Percentiles rank a stretch among this genome's conserved stretches.
Conservation (phyloP, 1,140 invertebrate species). For the Cotesia typhae region DNA sequence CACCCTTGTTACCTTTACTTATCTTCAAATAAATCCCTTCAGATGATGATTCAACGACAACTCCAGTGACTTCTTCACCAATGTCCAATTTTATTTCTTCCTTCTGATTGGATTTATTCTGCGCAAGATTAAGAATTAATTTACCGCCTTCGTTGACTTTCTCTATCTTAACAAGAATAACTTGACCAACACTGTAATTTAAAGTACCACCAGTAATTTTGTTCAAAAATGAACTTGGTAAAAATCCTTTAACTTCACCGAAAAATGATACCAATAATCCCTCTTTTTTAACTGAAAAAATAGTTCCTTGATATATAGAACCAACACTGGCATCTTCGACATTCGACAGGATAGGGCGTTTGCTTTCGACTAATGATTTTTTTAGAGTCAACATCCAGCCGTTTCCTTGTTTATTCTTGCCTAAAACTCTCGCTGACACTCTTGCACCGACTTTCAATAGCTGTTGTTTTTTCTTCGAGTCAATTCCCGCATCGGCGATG, state of each 20-base stretch:
- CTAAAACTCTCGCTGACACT: constrained; percentile 67
- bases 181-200: constrained; percentile 71
- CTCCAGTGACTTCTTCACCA: constrained; percentile 54
- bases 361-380: constrained; percentile 66
- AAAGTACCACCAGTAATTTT: constrained; percentile 58
- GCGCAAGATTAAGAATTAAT: constrained; percentile 59
- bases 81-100: constrained; percentile 42
- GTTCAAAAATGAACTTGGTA: constrained; percentile 67
- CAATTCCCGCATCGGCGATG: constrained; percentile 43
- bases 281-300: constrained; percentile 61
- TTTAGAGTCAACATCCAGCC: constrained; percentile 68
- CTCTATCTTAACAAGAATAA: constrained; percentile 66
- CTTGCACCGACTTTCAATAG: constrained; percentile 62
- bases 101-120: constrained; percentile 28
- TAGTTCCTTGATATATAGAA: constrained; percentile 67
- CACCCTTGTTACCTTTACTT: constrained; percentile 22
- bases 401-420: constrained; percentile 53
- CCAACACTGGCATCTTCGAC: constrained; percentile 65
- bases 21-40: constrained; percentile 52
- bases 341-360: constrained; percentile 63
- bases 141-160: constrained; percentile 56
- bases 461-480: constrained; percentile 43
- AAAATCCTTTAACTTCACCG: constrained; percentile 68
- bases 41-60: constrained; percentile 46
- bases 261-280: constrained; percentile 72